phyloP scores from a whole-genome alignment of 1,140 invertebrate genomes.

The Drosophila elegans region DNA sequence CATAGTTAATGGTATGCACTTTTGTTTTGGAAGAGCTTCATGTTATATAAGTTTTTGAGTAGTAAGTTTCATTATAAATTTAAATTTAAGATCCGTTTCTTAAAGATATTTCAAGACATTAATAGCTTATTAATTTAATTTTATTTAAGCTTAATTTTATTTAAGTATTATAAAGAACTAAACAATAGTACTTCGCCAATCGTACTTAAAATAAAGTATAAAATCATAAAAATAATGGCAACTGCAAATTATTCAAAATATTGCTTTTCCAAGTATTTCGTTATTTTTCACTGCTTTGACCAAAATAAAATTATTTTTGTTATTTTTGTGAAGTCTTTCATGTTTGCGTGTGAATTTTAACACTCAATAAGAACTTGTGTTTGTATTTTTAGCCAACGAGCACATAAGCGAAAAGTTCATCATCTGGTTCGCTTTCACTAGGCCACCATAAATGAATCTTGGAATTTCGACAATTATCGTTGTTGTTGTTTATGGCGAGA shows the following conservation, averaged over 20 bases:
- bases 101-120: too few species aligned
- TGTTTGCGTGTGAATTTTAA: constrained; percentile 17
- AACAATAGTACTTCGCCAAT: too few species aligned
- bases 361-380: constrained; percentile 21
- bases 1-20: constrained; percentile 6
- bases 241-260: background rate
- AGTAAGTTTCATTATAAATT: background rate
- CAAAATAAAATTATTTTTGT: background rate
- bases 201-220: too few species aligned
- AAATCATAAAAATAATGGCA: background rate
- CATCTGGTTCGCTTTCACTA: constrained; percentile 33
- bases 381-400: constrained; percentile 26
- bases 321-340: constrained; percentile 1
- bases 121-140: too few species aligned
- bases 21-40: background rate
- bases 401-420: constrained; percentile 23
- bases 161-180: too few species aligned
- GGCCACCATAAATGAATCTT: constrained; percentile 30
- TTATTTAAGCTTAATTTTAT: too few species aligned
- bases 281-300: background rate
- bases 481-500: constrained; percentile 21
- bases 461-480: constrained; percentile 28
- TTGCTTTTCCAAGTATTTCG: constrained; percentile 1
- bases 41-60: background rate
- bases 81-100: too few species aligned